Percentiles rank a stretch among this genome's conserved stretches.
These are phyloP conservation scores for Istiophorus platypterus DNA, from an alignment of 2,113 vertebrate species.

Conservation along the genomic window DNA sequence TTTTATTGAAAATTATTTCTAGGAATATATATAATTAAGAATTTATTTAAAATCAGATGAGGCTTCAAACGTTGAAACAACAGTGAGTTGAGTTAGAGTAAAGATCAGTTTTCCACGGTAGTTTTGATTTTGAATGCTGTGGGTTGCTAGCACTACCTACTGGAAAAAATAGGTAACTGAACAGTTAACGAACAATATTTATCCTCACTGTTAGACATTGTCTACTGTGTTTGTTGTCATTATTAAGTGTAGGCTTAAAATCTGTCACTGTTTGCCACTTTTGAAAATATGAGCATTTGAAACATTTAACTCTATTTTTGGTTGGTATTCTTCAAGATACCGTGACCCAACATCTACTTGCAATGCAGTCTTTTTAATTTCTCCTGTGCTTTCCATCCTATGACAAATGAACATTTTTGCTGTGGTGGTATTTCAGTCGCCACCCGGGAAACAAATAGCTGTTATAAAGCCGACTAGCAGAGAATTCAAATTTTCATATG, in stretches of 20 bases:
- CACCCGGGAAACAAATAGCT: no score
- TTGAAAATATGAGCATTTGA: not conserved
- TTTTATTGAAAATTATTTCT: slow-evolving; percentile 3
- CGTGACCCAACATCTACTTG: not conserved
- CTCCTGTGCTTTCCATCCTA: not conserved
- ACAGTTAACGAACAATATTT: not conserved
- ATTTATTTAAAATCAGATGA: slow-evolving; percentile 3
- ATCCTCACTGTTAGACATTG: not conserved
- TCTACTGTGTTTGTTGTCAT: not conserved
- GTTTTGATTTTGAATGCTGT: slow-evolving; percentile 29
- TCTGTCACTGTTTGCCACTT: not conserved
- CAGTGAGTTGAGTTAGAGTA: not conserved
- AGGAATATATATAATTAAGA: not conserved
- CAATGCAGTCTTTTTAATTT: not conserved
- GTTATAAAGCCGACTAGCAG: no score
- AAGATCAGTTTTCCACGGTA: not conserved
- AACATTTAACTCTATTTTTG: not conserved
- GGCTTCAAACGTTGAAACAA: not conserved
- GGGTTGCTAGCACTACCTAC: slow-evolving; percentile 65
- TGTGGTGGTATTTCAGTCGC: no score
- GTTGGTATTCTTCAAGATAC: not conserved
- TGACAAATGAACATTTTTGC: not conserved
- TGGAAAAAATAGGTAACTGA: slow-evolving; percentile 60
- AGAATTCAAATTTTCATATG: no score
- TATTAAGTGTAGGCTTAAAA: not conserved